phyloP scores from a whole-genome alignment of 2,888 invertebrate genomes.

The Sarcophaga rosellei region DNA sequence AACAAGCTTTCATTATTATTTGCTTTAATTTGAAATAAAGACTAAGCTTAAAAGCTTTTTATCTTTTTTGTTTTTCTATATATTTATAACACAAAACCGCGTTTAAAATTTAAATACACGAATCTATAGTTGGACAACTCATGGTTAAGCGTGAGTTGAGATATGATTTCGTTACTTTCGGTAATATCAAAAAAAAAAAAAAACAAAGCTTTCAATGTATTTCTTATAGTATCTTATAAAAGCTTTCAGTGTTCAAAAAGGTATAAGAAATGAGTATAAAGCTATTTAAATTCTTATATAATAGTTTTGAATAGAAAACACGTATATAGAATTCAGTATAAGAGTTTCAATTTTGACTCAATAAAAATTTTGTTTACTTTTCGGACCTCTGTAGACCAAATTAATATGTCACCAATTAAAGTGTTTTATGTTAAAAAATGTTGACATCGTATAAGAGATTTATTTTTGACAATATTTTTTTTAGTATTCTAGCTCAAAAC shows the following conservation, averaged over 20 bases:
- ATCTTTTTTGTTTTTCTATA: conserved; percentile 8
- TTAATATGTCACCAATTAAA: no score
- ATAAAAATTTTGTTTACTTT: no score
- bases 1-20: background rate
- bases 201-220: background rate
- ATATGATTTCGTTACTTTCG: conserved; percentile 18
- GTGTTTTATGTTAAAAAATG: no score
- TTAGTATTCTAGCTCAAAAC: no score
- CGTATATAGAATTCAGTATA: no score
- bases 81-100: conserved; percentile 26
- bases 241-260: conserved; percentile 53
- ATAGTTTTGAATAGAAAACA: no score
- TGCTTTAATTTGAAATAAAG: background rate
- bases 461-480: no score
- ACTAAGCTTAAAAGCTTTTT: conserved; percentile 7
- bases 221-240: background rate
- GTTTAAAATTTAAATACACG: conserved; percentile 15
- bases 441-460: no score
- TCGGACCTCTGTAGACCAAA: no score
- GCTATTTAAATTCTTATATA: background rate
- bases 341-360: no score
- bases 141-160: conserved; percentile 77
- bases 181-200: conserved; percentile 15
- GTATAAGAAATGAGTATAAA: background rate
- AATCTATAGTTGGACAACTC: conserved; percentile 76